Evolutionary conservation across 2,888 invertebrate species (phyloP).

Genomic region (Myathropa florea): DNA sequence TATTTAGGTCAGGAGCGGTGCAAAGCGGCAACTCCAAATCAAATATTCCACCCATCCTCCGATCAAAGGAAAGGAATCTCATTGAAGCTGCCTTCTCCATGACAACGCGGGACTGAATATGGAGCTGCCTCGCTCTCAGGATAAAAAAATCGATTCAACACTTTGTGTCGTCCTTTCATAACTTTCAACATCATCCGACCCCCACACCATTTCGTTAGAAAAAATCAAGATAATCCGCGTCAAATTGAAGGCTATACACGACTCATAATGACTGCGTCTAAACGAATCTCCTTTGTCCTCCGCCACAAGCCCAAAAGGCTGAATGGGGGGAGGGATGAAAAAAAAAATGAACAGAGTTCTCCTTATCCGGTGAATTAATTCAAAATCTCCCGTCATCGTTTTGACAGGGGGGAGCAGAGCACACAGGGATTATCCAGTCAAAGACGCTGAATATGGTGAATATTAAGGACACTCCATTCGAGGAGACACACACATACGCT

Average conservation of each 20-base stretch:
- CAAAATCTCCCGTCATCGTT: constrained; percentile 3
- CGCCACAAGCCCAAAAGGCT: not conserved
- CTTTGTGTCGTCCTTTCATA: not conserved
- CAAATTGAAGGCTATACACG: constrained; percentile 19
- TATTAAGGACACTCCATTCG: constrained; percentile 47
- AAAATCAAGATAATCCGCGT: not conserved
- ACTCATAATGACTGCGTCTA: not conserved
- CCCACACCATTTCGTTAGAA: constrained; percentile 1
- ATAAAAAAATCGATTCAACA: not conserved
- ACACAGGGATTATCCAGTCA: constrained; percentile 41
- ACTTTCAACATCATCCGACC: not conserved
- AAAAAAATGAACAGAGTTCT: not conserved
- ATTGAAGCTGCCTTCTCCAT: not conserved
- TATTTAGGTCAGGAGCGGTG: too few species aligned
- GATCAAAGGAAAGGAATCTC: not conserved
- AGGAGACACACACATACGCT: not conserved
- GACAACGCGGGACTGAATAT: not conserved
- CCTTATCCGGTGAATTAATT: constrained; percentile 38
- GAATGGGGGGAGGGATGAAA: not conserved
- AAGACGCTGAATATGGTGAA: constrained; percentile 43
- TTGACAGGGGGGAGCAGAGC: not conserved
- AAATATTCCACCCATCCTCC: not conserved
- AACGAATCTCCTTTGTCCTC: not conserved
- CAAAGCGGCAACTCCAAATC: not conserved
- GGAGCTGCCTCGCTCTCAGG: too few species aligned